These are phyloP conservation scores for Rhinatrema bivittatum DNA, from an alignment of 2,797 vertebrate species.

Conservation along the genomic window DNA sequence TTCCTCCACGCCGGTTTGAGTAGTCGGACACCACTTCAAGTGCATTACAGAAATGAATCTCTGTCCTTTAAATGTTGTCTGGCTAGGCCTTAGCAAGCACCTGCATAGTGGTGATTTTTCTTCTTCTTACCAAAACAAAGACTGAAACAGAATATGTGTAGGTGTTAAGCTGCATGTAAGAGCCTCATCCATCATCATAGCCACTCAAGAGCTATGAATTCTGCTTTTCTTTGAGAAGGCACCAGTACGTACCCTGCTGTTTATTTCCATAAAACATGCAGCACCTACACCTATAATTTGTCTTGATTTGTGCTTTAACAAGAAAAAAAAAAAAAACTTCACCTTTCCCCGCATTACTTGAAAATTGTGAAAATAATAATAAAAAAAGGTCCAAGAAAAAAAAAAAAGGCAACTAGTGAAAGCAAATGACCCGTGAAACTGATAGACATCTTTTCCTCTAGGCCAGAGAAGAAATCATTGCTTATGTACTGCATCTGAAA, in stretches of 20 bases:
- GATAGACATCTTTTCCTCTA: conserved; percentile 14
- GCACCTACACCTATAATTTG: neutral
- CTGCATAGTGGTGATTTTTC: conserved; percentile 1
- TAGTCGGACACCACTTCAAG: neutral
- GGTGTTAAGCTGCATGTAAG: neutral
- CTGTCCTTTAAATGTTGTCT: neutral
- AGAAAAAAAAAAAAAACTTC: conserved; percentile 1
- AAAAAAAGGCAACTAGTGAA: conserved; percentile 11
- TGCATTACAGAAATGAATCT: neutral
- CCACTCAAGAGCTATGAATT: conserved; percentile 4
- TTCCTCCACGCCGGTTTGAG: neutral
- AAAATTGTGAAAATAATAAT: conserved; percentile 11
- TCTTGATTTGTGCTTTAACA: neutral
- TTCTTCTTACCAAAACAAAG: neutral
- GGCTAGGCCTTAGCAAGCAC: neutral
- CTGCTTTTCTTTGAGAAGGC: conserved; percentile 1
- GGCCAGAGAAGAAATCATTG: conserved; percentile 18
- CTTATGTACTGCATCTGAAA: no score
- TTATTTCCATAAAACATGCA: conserved; percentile 5
- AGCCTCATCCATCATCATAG: conserved; percentile 12
- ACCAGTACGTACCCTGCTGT: neutral
- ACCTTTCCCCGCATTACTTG: conserved; percentile 10
- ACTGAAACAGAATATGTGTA: neutral
- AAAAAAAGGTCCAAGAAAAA: conserved; percentile 18
- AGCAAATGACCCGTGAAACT: conserved; percentile 32